phyloP scores from a whole-genome alignment of 2,888 invertebrate genomes.

The Lithophane ornitopus region DNA sequence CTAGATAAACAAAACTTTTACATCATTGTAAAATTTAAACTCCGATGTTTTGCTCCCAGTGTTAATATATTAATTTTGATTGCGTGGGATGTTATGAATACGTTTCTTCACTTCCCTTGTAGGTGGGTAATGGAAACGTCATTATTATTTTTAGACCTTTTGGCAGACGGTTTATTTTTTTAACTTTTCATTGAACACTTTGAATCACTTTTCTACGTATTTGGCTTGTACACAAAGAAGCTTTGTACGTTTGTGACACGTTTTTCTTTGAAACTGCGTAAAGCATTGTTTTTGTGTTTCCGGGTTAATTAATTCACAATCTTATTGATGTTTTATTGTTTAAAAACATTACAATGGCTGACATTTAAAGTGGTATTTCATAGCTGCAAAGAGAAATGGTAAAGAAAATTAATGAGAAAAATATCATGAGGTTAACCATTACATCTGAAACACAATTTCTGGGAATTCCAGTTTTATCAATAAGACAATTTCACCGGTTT shows the following conservation, averaged over 20 bases:
- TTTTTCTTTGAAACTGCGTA: conserved; percentile 26
- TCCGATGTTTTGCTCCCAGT: conserved; percentile 46
- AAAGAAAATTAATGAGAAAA: background rate
- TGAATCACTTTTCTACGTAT: conserved; percentile 76
- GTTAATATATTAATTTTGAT: conserved; percentile 52
- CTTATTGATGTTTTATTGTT: conserved; percentile 5
- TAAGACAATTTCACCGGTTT: background rate
- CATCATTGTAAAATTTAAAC: conserved; percentile 32
- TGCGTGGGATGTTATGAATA: conserved; percentile 61
- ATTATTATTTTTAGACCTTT: conserved; percentile 75
- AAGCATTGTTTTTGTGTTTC: conserved; percentile 26
- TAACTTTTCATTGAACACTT: conserved; percentile 62
- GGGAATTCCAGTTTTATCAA: background rate
- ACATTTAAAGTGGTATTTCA: background rate
- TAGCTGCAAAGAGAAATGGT: background rate
- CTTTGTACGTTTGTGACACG: conserved; percentile 49
- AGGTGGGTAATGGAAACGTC: conserved; percentile 63
- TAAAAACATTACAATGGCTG: background rate
- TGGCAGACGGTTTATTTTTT: conserved; percentile 70
- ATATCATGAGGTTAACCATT: background rate
- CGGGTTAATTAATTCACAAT: conserved; percentile 29
- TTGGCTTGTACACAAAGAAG: conserved; percentile 69
- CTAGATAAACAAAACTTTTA: conserved; percentile 51
- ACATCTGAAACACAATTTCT: background rate
- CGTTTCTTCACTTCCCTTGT: conserved; percentile 63